Base-by-base conservation (phyloP, 37 sponge, comb jelly and placozoan genomes). In the Dysidea cf. avara region DNA sequence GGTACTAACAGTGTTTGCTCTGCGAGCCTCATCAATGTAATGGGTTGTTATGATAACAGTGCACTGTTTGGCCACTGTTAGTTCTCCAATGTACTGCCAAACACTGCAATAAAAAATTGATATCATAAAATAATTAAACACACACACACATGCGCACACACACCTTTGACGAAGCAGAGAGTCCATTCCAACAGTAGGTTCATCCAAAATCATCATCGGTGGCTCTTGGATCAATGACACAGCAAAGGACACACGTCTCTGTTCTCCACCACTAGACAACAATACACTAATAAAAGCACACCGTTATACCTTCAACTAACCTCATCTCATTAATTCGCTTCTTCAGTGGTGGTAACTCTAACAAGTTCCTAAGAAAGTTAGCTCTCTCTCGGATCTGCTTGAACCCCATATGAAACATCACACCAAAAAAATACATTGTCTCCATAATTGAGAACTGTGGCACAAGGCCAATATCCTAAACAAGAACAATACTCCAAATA, bases 151-250 rank as follows among this genome's bases (percentile, higher is more conserved):
- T 28, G 38, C 2, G 21, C 0, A 24, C 13, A 33, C 73, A 55
- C 39, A 88, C 90, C 64, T 87, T 66, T 87, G 75, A 47, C 92
- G 71, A 25, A 92, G 84, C 12, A 92, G 56, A 20, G 92, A 87
- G 57, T 92, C 92, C 48, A 92, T 87, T 1, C 92, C 92, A 18
- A 92, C 92, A 31, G 92, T 92, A 1, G 92, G 92, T 46, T 92
- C 92, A 61, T 92, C 92, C 40, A 92, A 81, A 33, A 92, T 87
- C 9, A 92, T 79, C 7, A 92, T 76, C 1, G 87, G 87, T 28
- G 92, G 87, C 50, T 83, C 68, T 43, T 92, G 92, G 13, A 92
- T 50, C 80, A 92, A 60, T n/a, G 92, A 87, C 55, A 92, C 87
- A 2, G 87, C 87, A 74, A 92, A 87, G 3, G 92, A 92, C 24